Evolutionary conservation across 2,888 invertebrate genomes (phyloP).

Genomic region (Metellina segmentata): DNA sequence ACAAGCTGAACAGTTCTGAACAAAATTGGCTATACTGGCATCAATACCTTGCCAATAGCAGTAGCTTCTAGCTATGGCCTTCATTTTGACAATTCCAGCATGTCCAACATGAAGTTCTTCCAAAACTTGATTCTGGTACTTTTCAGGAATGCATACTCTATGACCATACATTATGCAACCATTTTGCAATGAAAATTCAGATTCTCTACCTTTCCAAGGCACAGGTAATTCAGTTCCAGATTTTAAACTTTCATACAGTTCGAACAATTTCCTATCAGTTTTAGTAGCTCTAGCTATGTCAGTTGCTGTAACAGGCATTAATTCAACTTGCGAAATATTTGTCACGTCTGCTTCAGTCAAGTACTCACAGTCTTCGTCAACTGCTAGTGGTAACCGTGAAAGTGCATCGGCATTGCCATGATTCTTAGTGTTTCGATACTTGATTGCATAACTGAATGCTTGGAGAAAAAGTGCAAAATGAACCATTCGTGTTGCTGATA

Average conservation of each 20-base stretch:
- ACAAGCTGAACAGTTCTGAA: slow-evolving; percentile 64
- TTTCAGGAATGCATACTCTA: slow-evolving; percentile 51
- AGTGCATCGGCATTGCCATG: slow-evolving; percentile 64
- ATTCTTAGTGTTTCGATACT: slow-evolving; percentile 63
- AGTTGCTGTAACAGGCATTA: slow-evolving; percentile 64
- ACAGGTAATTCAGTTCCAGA: slow-evolving; percentile 63
- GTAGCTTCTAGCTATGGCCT: not conserved
- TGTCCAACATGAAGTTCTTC: too few relatives aligned
- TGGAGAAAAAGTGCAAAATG: slow-evolving; percentile 64
- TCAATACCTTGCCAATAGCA: slow-evolving; percentile 64
- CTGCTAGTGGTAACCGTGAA: slow-evolving; percentile 60
- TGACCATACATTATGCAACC: slow-evolving; percentile 63
- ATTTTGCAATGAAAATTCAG: slow-evolving; percentile 62
- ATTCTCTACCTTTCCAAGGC: slow-evolving; percentile 64
- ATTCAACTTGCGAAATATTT: slow-evolving; percentile 59
- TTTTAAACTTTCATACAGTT: slow-evolving; percentile 65
- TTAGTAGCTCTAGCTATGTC: slow-evolving; percentile 63
- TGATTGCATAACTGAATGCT: slow-evolving; percentile 61
- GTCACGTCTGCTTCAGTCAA: slow-evolving; percentile 63
- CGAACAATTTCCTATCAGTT: slow-evolving; percentile 65
- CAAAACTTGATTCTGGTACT: not conserved
- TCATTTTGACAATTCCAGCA: too few relatives aligned
- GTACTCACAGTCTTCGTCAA: slow-evolving; percentile 59
- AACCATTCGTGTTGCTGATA: slow-evolving; percentile 60
- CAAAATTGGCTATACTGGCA: slow-evolving; percentile 67